phyloP scores from a whole-genome alignment of 2,113 vertebrate genomes.

The Sturnus vulgaris region DNA sequence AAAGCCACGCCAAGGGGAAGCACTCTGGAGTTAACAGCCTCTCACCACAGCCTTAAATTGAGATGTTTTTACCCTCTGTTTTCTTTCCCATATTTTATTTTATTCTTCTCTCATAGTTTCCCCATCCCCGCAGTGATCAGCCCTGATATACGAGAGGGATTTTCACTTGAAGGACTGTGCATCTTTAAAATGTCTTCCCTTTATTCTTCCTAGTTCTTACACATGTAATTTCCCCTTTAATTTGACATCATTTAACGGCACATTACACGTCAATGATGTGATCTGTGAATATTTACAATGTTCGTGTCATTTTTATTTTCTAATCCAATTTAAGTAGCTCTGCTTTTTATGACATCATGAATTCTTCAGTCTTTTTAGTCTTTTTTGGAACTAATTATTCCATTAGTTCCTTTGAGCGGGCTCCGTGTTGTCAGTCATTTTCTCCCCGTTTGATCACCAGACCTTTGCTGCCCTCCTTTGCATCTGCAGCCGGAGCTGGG shows the following conservation, averaged over 20 bases:
- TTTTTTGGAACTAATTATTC: slow-evolving; percentile 83
- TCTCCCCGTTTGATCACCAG: slow-evolving; percentile 66
- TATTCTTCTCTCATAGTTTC: slow-evolving; percentile 47
- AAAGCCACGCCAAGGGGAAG: background rate
- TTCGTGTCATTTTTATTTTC: slow-evolving; percentile 85
- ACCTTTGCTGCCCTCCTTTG: slow-evolving; percentile 73
- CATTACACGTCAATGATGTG: slow-evolving; percentile 84
- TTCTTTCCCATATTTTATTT: slow-evolving; percentile 68
- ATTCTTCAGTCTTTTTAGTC: slow-evolving; percentile 81
- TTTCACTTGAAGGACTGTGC: slow-evolving; percentile 76
- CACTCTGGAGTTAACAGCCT: slow-evolving; percentile 24
- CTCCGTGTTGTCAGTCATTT: slow-evolving; percentile 74
- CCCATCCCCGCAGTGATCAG: slow-evolving; percentile 48
- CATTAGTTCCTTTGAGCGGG: slow-evolving; percentile 71
- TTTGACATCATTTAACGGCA: slow-evolving; percentile 86
- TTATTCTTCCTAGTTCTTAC: slow-evolving; percentile 78
- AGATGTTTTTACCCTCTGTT: slow-evolving; percentile 70
- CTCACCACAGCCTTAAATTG: slow-evolving; percentile 32
- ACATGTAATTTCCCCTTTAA: slow-evolving; percentile 84
- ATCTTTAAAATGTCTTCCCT: slow-evolving; percentile 82
- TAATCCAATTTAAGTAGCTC: slow-evolving; percentile 81
- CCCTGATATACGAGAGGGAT: slow-evolving; percentile 67
- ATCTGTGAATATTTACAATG: slow-evolving; percentile 85
- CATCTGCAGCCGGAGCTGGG: slow-evolving; percentile 21
- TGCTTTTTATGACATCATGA: slow-evolving; percentile 84